These are phyloP conservation scores for Drosophila asahinai DNA, from an alignment of 1,140 invertebrate species.

Conservation along the genomic window DNA sequence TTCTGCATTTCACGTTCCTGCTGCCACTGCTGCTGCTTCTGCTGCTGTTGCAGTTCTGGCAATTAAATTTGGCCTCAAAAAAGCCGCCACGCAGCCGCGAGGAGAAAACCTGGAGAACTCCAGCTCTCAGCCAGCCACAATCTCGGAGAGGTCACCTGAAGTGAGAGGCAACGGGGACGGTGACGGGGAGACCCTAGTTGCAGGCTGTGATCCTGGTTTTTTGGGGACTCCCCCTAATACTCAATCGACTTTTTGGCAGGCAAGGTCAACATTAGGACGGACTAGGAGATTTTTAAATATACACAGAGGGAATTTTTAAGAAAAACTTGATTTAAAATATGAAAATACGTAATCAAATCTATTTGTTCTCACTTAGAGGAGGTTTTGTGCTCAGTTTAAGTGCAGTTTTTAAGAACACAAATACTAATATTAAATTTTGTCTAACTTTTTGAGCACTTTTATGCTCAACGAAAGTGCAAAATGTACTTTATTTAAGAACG, in stretches of 20 bases:
- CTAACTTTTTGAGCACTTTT: too few species aligned
- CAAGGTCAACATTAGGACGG: background rate
- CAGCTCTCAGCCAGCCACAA: constrained; percentile 1
- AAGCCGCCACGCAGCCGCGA: constrained; percentile 35
- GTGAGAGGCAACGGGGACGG: constrained; percentile 24
- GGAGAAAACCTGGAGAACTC: constrained; percentile 38
- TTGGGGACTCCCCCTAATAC: too few species aligned
- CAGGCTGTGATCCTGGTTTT: background rate
- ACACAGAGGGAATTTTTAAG: too few species aligned
- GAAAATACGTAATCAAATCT: too few species aligned
- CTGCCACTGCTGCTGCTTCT: constrained; percentile 15
- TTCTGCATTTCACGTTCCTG: constrained; percentile 59
- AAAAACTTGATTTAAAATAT: too few species aligned
- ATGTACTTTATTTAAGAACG: too few species aligned
- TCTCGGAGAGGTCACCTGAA: constrained; percentile 27
- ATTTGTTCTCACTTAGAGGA: too few species aligned
- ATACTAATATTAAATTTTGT: too few species aligned
- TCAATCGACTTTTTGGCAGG: background rate
- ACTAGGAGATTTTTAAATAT: too few species aligned
- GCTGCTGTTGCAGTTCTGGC: constrained; percentile 63
- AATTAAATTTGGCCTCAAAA: constrained; percentile 82
- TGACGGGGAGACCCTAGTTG: background rate
- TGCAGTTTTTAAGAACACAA: too few species aligned
- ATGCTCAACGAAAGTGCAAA: too few species aligned
- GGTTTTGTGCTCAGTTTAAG: too few species aligned